phyloP scores from a whole-genome alignment of 2,888 invertebrate species.

The Neoascia interrupta region DNA sequence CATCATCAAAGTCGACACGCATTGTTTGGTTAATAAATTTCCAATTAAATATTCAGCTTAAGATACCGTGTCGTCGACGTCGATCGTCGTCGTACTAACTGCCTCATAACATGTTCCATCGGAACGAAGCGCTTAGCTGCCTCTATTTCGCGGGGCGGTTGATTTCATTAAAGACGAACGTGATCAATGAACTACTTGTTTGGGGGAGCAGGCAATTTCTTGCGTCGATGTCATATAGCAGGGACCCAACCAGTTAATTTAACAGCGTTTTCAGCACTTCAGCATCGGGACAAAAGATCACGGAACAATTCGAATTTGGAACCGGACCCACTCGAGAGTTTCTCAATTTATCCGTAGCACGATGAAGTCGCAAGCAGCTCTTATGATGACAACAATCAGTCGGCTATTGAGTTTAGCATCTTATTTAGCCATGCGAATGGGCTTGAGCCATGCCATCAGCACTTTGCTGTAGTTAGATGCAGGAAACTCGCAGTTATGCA shows the following conservation, averaged over 20 bases:
- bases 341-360: constrained; percentile 49
- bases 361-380: not conserved
- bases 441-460: constrained; percentile 1
- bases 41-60: constrained; percentile 67
- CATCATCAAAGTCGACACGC: constrained; percentile 45
- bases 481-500: constrained; percentile 65
- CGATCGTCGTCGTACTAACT: not conserved
- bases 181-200: constrained; percentile 61
- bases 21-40: constrained; percentile 69
- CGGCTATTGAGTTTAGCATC: constrained; percentile 38
- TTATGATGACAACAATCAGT: constrained; percentile 29
- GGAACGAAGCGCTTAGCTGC: constrained; percentile 12
- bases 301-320: constrained; percentile 42
- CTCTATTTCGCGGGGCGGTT: constrained; percentile 2
- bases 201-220: no score
- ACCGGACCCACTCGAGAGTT: constrained; percentile 38
- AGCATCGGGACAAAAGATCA: constrained; percentile 40
- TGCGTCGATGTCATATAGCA: not conserved
- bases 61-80: constrained; percentile 58
- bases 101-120: not conserved
- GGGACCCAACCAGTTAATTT: constrained; percentile 28
- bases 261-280: constrained; percentile 51
- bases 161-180: constrained; percentile 21
- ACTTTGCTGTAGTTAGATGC: constrained; percentile 32
- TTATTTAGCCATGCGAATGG: constrained; percentile 22